These are phyloP conservation scores for Cecropterus lyciades DNA, from an alignment of 1,140 invertebrate genomes.

Conservation along the genomic window DNA sequence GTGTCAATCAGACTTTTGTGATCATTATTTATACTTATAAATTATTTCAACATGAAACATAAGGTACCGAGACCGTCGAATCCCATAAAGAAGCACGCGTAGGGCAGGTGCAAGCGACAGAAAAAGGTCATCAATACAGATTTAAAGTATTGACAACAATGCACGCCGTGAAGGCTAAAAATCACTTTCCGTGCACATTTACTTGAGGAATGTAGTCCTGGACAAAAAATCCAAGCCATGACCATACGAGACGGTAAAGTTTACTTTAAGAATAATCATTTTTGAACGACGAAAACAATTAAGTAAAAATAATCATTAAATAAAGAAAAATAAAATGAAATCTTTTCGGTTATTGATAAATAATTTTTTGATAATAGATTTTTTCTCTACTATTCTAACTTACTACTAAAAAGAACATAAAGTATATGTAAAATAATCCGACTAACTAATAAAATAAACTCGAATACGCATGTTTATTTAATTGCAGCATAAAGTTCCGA, in stretches of 20 bases:
- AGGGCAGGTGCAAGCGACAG: constrained; percentile 14
- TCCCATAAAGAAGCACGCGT: constrained; percentile 1
- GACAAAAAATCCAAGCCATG: background rate
- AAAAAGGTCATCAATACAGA: constrained; percentile 26
- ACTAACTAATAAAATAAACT: background rate
- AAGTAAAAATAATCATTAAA: background rate
- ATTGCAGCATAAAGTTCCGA: constrained; percentile 9
- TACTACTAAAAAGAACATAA: no score
- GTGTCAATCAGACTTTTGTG: no score
- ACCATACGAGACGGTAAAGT: background rate
- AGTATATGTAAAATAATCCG: background rate
- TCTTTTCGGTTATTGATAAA: no score
- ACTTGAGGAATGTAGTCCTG: constrained; percentile 20
- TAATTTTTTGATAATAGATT: no score
- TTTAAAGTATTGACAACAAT: constrained; percentile 19
- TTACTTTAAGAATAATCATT: background rate
- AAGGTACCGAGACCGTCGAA: background rate
- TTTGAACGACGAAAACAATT: background rate
- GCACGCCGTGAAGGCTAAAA: constrained; percentile 14
- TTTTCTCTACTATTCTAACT: no score
- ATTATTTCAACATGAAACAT: background rate
- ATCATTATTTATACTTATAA: no score
- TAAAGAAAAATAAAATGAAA: no score
- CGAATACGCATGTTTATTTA: background rate
- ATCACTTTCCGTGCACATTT: constrained; percentile 10